Evolutionary conservation across 2,888 invertebrate genomes (phyloP).

Genomic region (Heliconius aoede): DNA sequence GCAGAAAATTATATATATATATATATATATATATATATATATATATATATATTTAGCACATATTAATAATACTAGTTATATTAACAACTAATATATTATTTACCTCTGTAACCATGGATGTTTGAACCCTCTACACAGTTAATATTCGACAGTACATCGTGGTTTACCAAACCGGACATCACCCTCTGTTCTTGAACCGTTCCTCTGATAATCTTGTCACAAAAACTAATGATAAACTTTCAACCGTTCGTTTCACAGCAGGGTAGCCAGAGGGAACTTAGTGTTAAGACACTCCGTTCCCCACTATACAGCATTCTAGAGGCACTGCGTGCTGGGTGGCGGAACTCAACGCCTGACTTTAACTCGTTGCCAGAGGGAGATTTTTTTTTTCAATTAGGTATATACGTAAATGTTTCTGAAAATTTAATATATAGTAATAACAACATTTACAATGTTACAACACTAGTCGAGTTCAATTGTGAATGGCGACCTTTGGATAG

Average conservation of each 20-base stretch:
- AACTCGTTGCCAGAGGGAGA: no score
- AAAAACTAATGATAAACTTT: slow-evolving; percentile 42
- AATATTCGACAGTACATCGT: slow-evolving; percentile 7
- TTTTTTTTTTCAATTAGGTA: not conserved
- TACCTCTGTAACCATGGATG: not conserved
- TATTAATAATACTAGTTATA: not conserved
- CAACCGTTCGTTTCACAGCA: no score
- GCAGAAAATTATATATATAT: not conserved
- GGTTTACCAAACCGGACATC: slow-evolving; percentile 47
- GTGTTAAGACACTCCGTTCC: no score
- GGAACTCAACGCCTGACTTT: no score
- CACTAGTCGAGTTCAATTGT: slow-evolving; percentile 2
- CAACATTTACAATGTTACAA: not conserved
- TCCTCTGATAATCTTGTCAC: slow-evolving; percentile 42
- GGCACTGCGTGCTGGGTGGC: no score
- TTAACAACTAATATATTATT: not conserved
- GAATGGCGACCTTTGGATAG: slow-evolving; percentile 18
- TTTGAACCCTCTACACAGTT: not conserved
- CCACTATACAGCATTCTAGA: no score
- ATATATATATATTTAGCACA: no score
- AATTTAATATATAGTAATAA: no score
- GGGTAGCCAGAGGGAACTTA: no score
- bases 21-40: not conserved
- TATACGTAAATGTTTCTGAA: not conserved
- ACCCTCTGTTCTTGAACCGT: slow-evolving; percentile 48